Base-by-base conservation (phyloP, 2,888 invertebrate genomes). In the Tiliacea aurago region DNA sequence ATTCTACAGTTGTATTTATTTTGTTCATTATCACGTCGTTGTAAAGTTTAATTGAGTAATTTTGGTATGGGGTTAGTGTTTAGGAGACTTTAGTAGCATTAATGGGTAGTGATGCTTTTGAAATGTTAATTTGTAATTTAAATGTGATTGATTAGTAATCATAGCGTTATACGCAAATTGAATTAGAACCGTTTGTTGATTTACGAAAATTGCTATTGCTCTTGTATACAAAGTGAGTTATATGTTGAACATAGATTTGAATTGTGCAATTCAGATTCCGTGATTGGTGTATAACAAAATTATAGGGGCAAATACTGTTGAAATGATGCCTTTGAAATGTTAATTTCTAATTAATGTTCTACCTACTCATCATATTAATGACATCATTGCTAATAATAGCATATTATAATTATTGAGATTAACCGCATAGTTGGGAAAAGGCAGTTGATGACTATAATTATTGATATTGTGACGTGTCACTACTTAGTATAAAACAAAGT, bases 131-230 rank as follows among this genome's bases (percentile, higher is more conserved):
- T 61, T 61, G 61, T 78, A 49, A 80, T 82, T 68, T 51, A 68
- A 78, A 77, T 72, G 15, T 80, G 37, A 66, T 69, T 62, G 61
- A 64, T 70, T 58, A 64, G 33, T 67, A 37, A 66, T 66, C 43
- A 55, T 33, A 28, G 56, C 37, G 6, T 55, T 63, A 63, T 33
- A 63, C 43, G 20, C 45, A 58, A 71, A 79, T 63, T 79, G 10
- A 66, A 81, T 71, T 58, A 70, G 43, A 53, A 13, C 45, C 58
- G 71, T 66, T 77, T 81, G 71, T 81, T 77, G 55, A 56, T 76
- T 58, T 37, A 81, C 9, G 65, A 53, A 63, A 77, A 71, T 76
- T 70, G 51, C 62, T 81, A 76, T 58, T 70, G n/a, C 55, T 78
- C 2, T 28, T 55, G 65, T 64, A 51, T 59, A 59, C 41, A 65